These are phyloP conservation scores for Campylorhamphus procurvoides DNA, from an alignment of 2,113 vertebrate genomes.

Conservation along the genomic window DNA sequence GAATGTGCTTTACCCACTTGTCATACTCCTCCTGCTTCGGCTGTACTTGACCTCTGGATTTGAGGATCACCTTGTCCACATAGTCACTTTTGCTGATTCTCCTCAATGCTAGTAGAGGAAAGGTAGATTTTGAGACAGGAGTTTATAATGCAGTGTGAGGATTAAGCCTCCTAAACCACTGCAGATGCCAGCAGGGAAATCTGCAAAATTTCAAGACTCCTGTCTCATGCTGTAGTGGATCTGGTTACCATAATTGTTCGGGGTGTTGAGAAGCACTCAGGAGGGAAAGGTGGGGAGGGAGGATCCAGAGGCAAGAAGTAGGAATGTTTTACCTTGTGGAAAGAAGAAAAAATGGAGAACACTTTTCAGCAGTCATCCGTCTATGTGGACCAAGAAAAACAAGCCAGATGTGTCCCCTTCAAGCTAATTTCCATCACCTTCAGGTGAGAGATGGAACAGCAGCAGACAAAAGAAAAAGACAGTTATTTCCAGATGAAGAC, in stretches of 20 bases:
- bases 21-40: background rate
- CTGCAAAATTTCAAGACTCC: background rate
- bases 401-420: background rate
- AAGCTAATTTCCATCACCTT: background rate
- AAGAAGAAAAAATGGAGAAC: background rate
- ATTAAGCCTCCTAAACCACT: background rate
- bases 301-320: background rate
- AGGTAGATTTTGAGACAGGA: background rate
- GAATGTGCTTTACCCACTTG: background rate
- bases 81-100: background rate
- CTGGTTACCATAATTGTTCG: background rate
- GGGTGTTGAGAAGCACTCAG: background rate
- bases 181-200: background rate
- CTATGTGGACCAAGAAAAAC: background rate
- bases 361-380: background rate
- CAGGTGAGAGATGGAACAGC: background rate
- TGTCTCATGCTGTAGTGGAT: background rate
- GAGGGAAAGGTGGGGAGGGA: rapidly evolving
- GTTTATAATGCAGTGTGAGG: background rate
- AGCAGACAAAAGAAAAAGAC: background rate
- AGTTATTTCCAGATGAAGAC: background rate
- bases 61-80: background rate
- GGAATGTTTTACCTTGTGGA: background rate
- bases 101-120: background rate
- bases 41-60: background rate